Base-by-base conservation (phyloP, 2,113 vertebrate species). In the Plestiodon gilberti region DNA sequence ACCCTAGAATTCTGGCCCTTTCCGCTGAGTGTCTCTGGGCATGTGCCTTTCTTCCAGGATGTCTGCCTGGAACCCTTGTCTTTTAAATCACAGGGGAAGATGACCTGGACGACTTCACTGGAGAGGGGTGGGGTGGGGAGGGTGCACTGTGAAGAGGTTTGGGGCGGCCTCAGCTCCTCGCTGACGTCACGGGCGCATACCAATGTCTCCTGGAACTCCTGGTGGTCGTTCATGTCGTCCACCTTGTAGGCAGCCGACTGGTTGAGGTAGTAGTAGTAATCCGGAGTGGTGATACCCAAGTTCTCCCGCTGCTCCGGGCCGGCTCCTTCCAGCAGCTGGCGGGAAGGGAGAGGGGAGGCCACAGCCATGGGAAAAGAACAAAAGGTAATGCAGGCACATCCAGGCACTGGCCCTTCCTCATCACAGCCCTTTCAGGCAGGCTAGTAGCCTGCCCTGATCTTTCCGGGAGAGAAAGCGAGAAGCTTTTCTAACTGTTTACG, bases 251-350 rank as follows among this genome's bases (percentile, higher is more conserved):
- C 96, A 9, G 94, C 96, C 3, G 97, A 97, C 75, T 98, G 97
- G 92, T 98, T 98, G 87, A 98, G 95, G 91, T 98, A 98, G 82
- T 82, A 93, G 84, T 98, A 98, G 85, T 98, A 98, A 80, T 98
- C 97, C 0, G 97, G 95, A 30, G 94, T 93, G 2, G 97, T 97
- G 87, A 98, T 81, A 3, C 97, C 97, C 7, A 98, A 93, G 91
- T 97, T 96, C 91, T 97, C 97, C 70, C 95, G 93, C 89, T 97
- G 96, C 82, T 96, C 96, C 48, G 73, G 40, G 1, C 83, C 93
- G 2, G 96, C 96, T 0, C 97, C 97, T 22, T 87, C 88, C 85
- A 97, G 83, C 79, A 98, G 88, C 97, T 97, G 93, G 4, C 1
- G 79, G 3, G 71, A 8, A 38, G 18, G 23, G 43, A 28, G 15